Evolutionary conservation across 2,113 vertebrate species (phyloP).

Genomic region (Hippopotamus amphibius): DNA sequence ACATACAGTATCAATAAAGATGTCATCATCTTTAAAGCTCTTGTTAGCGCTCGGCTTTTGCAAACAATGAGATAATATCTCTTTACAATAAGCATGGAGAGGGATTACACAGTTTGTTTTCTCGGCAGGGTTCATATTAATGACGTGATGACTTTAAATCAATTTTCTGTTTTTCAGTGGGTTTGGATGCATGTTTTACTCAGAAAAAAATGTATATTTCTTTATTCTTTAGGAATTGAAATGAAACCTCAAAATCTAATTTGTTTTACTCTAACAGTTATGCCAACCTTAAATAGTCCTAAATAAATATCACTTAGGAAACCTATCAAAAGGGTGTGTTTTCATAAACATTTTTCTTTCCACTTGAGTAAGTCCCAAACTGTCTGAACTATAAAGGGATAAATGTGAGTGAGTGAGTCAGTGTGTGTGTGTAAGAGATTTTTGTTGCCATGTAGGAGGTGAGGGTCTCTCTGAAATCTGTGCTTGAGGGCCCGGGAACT

Average conservation of each 20-base stretch:
- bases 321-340: background rate
- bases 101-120: background rate
- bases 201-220: background rate
- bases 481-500: background rate
- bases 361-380: background rate
- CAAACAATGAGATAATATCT: background rate
- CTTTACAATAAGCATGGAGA: background rate
- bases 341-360: slow-evolving; percentile 7
- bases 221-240: slow-evolving; percentile 13
- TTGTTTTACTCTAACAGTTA: background rate
- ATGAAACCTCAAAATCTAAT: slow-evolving; percentile 16
- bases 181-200: background rate
- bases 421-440: background rate
- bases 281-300: background rate
- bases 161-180: background rate
- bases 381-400: background rate
- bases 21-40: background rate
- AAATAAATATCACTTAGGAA: background rate
- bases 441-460: background rate
- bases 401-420: background rate
- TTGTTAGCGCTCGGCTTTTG: background rate
- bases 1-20: background rate
- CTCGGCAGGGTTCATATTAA: background rate
- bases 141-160: background rate
- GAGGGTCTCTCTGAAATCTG: background rate